Evolutionary conservation across 2,113 vertebrate species (phyloP).

Genomic region (Hippocampus barbouri): DNA sequence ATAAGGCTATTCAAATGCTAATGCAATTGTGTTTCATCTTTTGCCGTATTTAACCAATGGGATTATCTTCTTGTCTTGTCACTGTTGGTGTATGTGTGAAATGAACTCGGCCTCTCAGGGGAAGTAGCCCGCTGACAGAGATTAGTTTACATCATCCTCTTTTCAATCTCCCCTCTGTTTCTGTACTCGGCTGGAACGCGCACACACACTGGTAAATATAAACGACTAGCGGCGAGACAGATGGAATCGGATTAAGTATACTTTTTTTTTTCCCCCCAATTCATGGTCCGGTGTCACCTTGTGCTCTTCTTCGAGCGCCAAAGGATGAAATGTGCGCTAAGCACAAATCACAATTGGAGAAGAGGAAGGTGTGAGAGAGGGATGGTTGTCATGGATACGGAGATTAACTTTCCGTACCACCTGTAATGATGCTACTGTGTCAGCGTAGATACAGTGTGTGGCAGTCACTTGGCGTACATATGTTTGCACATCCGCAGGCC

Average conservation of each 20-base stretch:
- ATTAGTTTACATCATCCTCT: constrained; percentile 54
- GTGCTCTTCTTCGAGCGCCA: constrained; percentile 35
- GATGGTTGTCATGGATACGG: constrained; percentile 14
- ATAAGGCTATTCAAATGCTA: not conserved
- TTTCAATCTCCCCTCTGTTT: constrained; percentile 46
- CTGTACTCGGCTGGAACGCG: constrained; percentile 12
- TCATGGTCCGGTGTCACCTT: constrained; percentile 32
- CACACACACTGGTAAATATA: constrained; percentile 17
- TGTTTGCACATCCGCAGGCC: not conserved
- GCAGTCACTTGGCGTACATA: too few relatives aligned
- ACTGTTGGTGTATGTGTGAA: constrained; percentile 18
- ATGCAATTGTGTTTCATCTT: not conserved
- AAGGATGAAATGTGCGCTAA: constrained; percentile 36
- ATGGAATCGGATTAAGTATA: constrained; percentile 25
- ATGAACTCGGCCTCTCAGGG: constrained; percentile 49
- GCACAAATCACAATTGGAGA: constrained; percentile 23
- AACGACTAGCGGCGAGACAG: constrained; percentile 7
- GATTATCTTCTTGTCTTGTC: constrained; percentile 1
- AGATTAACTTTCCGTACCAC: constrained; percentile 3
- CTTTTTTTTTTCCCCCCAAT: not conserved
- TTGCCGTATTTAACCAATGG: constrained; percentile 7
- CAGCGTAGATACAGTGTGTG: not conserved
- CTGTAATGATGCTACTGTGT: constrained; percentile 24
- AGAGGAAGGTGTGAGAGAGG: constrained; percentile 4
- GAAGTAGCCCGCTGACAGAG: constrained; percentile 50